Evolutionary conservation across 2,113 vertebrate genomes (phyloP), one percentile per base, ranked within the genome.

Genomic region (Dissostichus mawsoni): DNA sequence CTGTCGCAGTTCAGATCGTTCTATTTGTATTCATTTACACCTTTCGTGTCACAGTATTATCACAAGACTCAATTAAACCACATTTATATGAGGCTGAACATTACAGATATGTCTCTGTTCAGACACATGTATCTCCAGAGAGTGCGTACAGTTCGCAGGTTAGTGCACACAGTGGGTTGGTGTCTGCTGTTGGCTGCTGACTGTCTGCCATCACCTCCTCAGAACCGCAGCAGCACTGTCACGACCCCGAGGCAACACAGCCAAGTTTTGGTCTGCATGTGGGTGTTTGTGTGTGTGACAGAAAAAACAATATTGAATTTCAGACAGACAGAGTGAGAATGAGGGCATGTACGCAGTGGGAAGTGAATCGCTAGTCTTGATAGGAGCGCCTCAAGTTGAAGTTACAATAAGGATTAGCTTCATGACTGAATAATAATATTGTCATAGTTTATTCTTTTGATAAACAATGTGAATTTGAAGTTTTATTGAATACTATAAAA

Each of bases 141-240:
- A 53, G 63, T 20, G 29, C 29, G 51, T 0, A 44, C 45, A 75
- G 65, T 61, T 80, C 25, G n/a, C 58, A 81, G 62, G 56, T 53
- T 33, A 51, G 62, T 0, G 74, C 58, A 47, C 77, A 74, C 0
- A 58, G 68, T 62, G 10, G n/a, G 72, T 80, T 55, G 63, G 56
- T 29, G 66, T 55, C 45, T 57, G 62, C 56, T 0, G 11, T 78
- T 57, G 53, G 69, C 62, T 53, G 63, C 78, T 57, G 10, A 78
- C 71, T 69, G 58, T 61, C 59, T 81, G 78, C 64, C 66, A 84
- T 68, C 44, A 9, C 63, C 41, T 69, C 57, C 58, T 65, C 52
- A 77, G 53, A 74, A 8, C 65, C 3, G 29, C 56, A 2, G 66
- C 77, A n/a, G 2, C 63, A 57, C 67, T 36, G 62, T 73, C 81